phyloP scores from a whole-genome alignment of 2,888 invertebrate species.

The Dioctria rufipes region DNA sequence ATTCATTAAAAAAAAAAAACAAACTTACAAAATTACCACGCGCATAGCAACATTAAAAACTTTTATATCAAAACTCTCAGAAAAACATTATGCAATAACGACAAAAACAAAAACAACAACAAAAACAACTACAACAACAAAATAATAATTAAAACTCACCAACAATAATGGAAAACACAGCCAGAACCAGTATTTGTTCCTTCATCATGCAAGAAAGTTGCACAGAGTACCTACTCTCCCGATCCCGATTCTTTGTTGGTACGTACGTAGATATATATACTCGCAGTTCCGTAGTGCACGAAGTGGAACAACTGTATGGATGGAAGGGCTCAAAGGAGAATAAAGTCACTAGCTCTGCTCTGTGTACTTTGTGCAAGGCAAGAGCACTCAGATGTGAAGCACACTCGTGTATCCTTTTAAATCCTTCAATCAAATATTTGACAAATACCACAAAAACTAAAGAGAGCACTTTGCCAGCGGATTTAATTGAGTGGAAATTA shows the following conservation, averaged over 20 bases:
- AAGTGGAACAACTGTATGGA: not conserved
- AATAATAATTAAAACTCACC: constrained; percentile 28
- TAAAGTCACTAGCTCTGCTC: constrained; percentile 1
- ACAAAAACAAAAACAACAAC: not conserved
- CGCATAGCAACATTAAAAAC: not conserved
- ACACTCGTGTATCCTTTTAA: constrained; percentile 21
- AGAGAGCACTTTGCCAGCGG: constrained; percentile 10
- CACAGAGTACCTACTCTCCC: not conserved
- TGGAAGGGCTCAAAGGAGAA: not conserved
- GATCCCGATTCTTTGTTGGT: too few relatives aligned
- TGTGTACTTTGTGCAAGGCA: constrained; percentile 4
- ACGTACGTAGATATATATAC: too few relatives aligned
- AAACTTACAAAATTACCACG: too few relatives aligned
- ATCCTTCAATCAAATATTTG: constrained; percentile 36
- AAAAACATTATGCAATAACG: not conserved
- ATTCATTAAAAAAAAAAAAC: too few relatives aligned
- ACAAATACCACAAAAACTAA: constrained; percentile 25
- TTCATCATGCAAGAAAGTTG: constrained; percentile 15
- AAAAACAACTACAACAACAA: not conserved
- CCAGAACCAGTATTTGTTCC: constrained; percentile 12
- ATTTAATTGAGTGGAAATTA: constrained; percentile 34
- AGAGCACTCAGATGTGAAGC: constrained; percentile 2
- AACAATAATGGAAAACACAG: constrained; percentile 1
- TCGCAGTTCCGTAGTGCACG: too few relatives aligned
- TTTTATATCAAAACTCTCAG: not conserved